A percentile compares a stretch with the other conserved stretches of the same genome.
These are phyloP conservation scores for Mystacornis crossleyi DNA, from an alignment of 2,113 vertebrate species.

Conservation along the genomic window DNA sequence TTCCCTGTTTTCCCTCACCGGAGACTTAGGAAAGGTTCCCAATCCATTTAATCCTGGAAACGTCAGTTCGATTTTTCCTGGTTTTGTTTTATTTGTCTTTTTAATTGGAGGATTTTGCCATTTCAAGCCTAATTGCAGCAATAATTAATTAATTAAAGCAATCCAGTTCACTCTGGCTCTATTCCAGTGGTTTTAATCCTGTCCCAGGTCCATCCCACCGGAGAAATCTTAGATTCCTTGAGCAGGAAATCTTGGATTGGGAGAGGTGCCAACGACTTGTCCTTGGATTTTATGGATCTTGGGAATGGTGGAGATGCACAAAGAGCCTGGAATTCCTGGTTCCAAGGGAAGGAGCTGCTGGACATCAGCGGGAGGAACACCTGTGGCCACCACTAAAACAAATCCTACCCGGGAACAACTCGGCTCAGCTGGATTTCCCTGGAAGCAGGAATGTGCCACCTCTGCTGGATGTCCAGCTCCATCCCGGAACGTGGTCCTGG, in stretches of 20 bases:
- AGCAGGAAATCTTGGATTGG: not conserved
- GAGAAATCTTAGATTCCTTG: not conserved
- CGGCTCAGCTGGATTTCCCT: not conserved
- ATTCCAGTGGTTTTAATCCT: accelerated
- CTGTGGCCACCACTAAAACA: not conserved
- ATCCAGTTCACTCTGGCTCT: not conserved
- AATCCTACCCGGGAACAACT: not conserved
- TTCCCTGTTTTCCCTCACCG: too few relatives aligned
- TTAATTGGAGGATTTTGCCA: not conserved
- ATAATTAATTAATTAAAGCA: not conserved
- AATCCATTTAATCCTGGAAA: not conserved
- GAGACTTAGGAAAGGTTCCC: accelerated
- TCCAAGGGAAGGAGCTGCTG: not conserved
- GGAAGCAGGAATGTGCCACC: not conserved
- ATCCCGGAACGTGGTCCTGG: too few relatives aligned
- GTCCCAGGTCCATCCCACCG: not conserved
- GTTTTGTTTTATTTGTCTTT: not conserved
- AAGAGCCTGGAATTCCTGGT: not conserved
- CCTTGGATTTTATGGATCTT: not conserved
- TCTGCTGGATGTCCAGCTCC: not conserved
- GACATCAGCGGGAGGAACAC: not conserved
- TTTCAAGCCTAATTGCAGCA: not conserved
- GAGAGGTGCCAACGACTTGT: not conserved
- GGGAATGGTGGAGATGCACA: not conserved
- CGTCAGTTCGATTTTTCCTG: not conserved